Percentiles rank a stretch among this genome's conserved stretches.
Evolutionary conservation across 2,797 vertebrate genomes (phyloP).

Genomic region (Rhynchotus rufescens): DNA sequence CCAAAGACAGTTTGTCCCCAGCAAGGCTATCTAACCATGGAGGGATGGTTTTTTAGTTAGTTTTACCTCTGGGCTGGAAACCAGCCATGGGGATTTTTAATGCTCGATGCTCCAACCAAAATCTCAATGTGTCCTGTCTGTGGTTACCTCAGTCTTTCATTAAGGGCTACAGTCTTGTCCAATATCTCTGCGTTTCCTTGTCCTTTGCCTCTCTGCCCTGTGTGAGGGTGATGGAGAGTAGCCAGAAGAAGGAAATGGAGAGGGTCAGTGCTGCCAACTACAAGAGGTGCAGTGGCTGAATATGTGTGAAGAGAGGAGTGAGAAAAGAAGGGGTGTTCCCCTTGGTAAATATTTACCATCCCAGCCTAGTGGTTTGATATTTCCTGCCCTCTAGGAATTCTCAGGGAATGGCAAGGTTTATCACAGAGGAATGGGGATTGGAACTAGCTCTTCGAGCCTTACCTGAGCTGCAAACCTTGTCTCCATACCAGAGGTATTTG

Average conservation of each 20-base stretch:
- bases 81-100: neutral
- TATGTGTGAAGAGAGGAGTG: conserved; percentile 36
- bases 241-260: neutral
- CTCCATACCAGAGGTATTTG: neutral
- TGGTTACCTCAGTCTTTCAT: neutral
- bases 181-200: accelerated
- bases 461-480: neutral
- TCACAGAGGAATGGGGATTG: neutral
- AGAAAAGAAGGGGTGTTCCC: conserved; percentile 36
- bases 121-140: too few species aligned
- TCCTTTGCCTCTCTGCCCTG: neutral
- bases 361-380: neutral
- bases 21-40: neutral
- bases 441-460: neutral
- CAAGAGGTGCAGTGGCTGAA: neutral
- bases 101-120: neutral
- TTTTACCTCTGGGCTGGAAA: neutral
- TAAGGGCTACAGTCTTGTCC: neutral
- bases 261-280: neutral
- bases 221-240: neutral
- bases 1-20: neutral
- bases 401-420: neutral
- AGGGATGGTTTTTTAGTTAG: too few species aligned
- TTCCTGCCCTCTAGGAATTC: conserved; percentile 58
- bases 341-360: conserved; percentile 72